These are phyloP conservation scores for Crotalus viridis DNA, from an alignment of 2,113 vertebrate genomes.

Conservation along the genomic window DNA sequence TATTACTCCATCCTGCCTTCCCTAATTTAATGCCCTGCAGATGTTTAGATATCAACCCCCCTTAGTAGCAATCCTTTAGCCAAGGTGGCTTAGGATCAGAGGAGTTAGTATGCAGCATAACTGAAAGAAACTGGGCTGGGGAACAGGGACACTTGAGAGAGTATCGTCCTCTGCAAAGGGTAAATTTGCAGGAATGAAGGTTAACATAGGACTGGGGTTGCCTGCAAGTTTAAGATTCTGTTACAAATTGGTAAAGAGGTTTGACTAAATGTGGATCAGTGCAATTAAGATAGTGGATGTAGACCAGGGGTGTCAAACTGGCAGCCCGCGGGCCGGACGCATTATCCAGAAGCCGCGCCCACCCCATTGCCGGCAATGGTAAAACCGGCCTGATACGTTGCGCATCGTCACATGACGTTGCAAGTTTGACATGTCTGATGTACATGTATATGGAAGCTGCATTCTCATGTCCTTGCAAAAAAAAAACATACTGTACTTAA, in stretches of 20 bases:
- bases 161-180: neutral
- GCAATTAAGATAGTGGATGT: neutral
- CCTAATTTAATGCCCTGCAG: neutral
- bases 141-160: neutral
- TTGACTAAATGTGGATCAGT: neutral
- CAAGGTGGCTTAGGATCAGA: neutral
- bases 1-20: conserved; percentile 6
- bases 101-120: neutral
- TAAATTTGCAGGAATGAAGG: neutral
- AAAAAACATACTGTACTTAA: neutral
- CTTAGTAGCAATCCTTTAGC: neutral
- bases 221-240: neutral
- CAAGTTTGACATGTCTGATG: too few relatives aligned
- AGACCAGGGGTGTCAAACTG: neutral
- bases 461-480: neutral
- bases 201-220: neutral
- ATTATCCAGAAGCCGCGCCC: too few relatives aligned
- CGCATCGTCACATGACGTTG: too few relatives aligned
- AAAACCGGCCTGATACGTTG: too few relatives aligned
- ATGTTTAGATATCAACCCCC: neutral
- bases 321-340: too few relatives aligned
- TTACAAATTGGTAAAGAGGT: neutral
- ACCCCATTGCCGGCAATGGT: too few relatives aligned
- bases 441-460: neutral
- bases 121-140: neutral